These are phyloP conservation scores for Vireo griseus DNA, from an alignment of 2,797 vertebrate species.

Conservation along the genomic window DNA sequence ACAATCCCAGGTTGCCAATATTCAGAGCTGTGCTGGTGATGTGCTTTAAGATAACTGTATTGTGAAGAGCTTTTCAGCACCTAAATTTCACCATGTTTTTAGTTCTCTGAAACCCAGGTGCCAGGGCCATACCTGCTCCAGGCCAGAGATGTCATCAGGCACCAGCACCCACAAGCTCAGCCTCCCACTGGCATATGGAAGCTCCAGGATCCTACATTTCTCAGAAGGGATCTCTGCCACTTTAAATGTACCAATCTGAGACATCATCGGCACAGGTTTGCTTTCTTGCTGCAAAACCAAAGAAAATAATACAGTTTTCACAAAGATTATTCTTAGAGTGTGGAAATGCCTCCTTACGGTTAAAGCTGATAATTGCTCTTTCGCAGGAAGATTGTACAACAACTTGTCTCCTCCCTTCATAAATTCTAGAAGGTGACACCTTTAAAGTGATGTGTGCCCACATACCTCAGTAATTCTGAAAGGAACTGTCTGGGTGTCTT, in stretches of 20 bases:
- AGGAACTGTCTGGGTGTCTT: conserved; percentile 74
- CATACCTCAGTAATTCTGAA: conserved; percentile 80
- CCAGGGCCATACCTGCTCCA: conserved; percentile 31
- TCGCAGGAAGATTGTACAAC: background rate
- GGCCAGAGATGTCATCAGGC: background rate
- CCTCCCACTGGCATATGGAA: background rate
- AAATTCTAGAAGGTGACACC: background rate
- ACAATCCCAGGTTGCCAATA: background rate
- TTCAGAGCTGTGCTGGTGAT: background rate
- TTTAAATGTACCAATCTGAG: background rate
- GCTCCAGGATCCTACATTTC: background rate
- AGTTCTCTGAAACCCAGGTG: background rate
- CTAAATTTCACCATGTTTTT: background rate
- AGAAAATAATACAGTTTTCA: background rate
- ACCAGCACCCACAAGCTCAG: conserved; percentile 20
- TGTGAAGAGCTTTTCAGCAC: background rate
- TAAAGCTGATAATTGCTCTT: background rate
- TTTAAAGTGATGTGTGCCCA: background rate
- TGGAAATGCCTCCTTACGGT: background rate
- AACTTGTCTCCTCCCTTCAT: background rate
- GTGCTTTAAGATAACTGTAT: background rate
- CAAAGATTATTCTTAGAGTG: background rate
- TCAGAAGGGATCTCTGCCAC: background rate
- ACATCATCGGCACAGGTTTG: conserved; percentile 41
- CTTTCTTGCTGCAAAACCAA: conserved; percentile 45